Conservation (phyloP, 2,797 vertebrate species). For the Brachymystax lenok region DNA sequence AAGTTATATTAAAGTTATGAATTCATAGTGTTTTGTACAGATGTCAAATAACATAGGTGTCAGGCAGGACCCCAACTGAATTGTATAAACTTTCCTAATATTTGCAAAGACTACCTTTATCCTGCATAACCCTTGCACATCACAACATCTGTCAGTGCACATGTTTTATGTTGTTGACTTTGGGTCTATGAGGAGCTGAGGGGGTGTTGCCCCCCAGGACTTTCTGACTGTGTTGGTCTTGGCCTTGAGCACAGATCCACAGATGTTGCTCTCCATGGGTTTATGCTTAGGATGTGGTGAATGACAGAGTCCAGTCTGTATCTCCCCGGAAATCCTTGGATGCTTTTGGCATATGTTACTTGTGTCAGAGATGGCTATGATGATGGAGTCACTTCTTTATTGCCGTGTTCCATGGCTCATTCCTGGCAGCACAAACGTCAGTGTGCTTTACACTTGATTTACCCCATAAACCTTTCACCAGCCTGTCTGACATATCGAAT, state of each 20-base stretch:
- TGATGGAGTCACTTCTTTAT: slow-evolving; percentile 29
- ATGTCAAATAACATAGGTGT: slow-evolving; percentile 1
- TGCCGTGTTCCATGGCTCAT: slow-evolving; percentile 25
- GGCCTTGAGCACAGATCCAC: slow-evolving; percentile 31
- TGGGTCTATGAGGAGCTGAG: slow-evolving; percentile 13
- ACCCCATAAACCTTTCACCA: not conserved
- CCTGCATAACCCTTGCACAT: slow-evolving; percentile 11
- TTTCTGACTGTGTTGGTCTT: slow-evolving; percentile 36
- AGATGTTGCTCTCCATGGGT: slow-evolving; percentile 33
- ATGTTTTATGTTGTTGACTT: slow-evolving; percentile 40
- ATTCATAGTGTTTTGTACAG: not conserved
- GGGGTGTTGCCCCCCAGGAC: slow-evolving; percentile 29
- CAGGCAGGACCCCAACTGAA: too few species aligned
- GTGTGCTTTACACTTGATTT: slow-evolving; percentile 31
- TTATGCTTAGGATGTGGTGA: slow-evolving; percentile 40
- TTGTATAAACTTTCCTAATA: too few species aligned
- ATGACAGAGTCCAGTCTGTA: slow-evolving; percentile 19
- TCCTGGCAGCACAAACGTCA: slow-evolving; percentile 25
- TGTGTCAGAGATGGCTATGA: slow-evolving; percentile 11
- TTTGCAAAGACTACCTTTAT: slow-evolving; percentile 10
- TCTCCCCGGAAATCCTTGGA: slow-evolving; percentile 26
- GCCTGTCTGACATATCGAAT: slow-evolving; percentile 27
- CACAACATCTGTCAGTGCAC: slow-evolving; percentile 32
- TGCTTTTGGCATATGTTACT: slow-evolving; percentile 21
- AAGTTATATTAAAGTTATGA: not conserved